These are phyloP conservation scores for Caenorhabditis japonica DNA, from an alignment of 2,888 invertebrate species.

Conservation along the genomic window DNA sequence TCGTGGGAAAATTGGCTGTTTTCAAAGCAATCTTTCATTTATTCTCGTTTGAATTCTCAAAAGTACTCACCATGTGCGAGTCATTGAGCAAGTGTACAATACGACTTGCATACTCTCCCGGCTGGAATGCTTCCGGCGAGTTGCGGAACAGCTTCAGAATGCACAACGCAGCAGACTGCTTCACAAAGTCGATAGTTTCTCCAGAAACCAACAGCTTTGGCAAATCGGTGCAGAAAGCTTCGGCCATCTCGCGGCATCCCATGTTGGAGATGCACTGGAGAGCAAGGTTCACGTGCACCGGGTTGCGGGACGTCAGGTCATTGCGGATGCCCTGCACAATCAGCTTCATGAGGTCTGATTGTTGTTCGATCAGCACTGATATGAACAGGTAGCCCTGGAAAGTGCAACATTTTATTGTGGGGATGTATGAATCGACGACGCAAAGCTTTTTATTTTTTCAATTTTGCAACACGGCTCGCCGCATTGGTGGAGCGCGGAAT, in stretches of 20 bases:
- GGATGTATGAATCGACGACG: too few relatives aligned
- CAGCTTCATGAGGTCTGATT: constrained; percentile 97
- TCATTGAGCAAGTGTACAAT: constrained; percentile 98
- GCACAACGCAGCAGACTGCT: constrained; percentile 98
- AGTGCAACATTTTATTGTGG: not conserved
- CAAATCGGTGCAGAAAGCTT: constrained; percentile 97
- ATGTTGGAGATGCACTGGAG: constrained; percentile 99
- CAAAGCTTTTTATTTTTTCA: too few relatives aligned
- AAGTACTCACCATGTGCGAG: constrained; percentile 86
- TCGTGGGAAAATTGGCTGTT: too few relatives aligned
- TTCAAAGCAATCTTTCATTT: too few relatives aligned
- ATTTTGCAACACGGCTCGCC: too few relatives aligned
- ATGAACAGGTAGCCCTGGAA: constrained; percentile 96
- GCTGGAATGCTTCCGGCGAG: constrained; percentile 92
- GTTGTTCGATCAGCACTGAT: constrained; percentile 97
- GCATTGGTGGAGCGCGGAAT: too few relatives aligned
- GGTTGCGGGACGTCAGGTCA: constrained; percentile 90
- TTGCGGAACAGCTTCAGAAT: constrained; percentile 92
- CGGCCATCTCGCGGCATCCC: constrained; percentile 99
- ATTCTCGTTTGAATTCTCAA: not conserved
- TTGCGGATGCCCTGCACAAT: constrained; percentile 91
- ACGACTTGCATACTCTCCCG: constrained; percentile 96
- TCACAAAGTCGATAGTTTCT: constrained; percentile 99
- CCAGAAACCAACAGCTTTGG: constrained; percentile 97
- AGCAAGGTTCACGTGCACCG: constrained; percentile 97